Conservation (phyloP, 2,888 invertebrate genomes). For the Norana najaformis region DNA sequence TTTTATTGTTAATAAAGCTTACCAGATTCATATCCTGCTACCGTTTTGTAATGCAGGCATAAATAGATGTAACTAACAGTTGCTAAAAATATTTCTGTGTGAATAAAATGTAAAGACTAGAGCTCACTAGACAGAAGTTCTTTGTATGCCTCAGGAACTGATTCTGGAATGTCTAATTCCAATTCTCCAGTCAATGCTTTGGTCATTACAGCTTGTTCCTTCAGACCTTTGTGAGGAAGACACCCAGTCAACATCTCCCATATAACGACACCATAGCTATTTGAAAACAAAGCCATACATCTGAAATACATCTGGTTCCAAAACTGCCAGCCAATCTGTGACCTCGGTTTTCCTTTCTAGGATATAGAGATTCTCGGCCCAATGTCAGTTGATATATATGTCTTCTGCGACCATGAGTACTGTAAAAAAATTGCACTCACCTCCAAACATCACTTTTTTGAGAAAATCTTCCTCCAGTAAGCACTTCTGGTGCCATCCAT, state of each 20-base stretch:
- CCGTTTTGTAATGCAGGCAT: too few species aligned
- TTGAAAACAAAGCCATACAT: not conserved
- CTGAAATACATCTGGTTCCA: not conserved
- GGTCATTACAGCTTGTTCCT: not conserved
- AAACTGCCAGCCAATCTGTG: not conserved
- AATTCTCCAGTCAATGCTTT: not conserved
- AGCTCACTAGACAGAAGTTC: not conserved
- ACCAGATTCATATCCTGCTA: too few species aligned
- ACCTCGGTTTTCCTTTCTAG: too few species aligned
- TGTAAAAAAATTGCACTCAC: not conserved
- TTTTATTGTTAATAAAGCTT: too few species aligned
- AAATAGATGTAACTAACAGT: not conserved
- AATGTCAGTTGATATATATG: too few species aligned
- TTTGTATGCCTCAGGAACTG: not conserved
- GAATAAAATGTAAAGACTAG: not conserved
- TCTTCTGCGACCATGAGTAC: too few species aligned
- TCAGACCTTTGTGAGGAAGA: not conserved
- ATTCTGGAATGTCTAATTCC: not conserved
- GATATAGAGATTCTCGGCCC: too few species aligned
- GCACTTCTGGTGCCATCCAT: constrained; percentile 5
- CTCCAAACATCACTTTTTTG: not conserved
- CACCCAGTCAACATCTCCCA: not conserved
- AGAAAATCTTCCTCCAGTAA: not conserved
- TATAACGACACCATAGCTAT: not conserved
- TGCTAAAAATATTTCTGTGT: not conserved